Evolutionary conservation across 2,113 vertebrate genomes (phyloP), one percentile per base, ranked within the genome.

Genomic region (Candoia aspera): DNA sequence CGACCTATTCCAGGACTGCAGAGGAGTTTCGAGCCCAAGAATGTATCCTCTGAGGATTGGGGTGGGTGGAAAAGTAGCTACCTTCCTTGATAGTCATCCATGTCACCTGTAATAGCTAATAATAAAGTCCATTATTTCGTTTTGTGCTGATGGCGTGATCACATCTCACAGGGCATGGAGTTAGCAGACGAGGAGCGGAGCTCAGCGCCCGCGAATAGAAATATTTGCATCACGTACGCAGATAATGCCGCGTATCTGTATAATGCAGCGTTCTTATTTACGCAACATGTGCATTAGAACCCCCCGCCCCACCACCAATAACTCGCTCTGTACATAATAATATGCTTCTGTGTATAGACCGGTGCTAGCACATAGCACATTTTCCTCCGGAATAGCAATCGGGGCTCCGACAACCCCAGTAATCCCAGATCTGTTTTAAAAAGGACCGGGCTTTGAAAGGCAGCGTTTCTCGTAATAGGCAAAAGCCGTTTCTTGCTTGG

Each of bases 121-220:
- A 92, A 92, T 86, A 91, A 95, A 94, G 94, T 88, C 95, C 92
- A 87, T 95, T 42, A 87, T 91, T 88, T 90, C 64, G 42, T 91
- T 90, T 37, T 83, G 15, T 54, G 54, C 83, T 84, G 0, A 0
- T 19, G 92, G 84, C 73, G 94, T 91, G 91, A 85, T 10, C 29
- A 83, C 54, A 53, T 54, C 91, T 88, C 85, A 6, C 84, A 62
- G 33, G 21, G 59, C 10, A 24, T 4, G 79, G 58, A 12, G 12
- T 57, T 33, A 19, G n/a, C 26, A 88, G 79, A 79, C 83, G 58
- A 85, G 89, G 55, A 62, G 58, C 15, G 13, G 10, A 42, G 59
- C 59, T 0, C 42, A 90, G 42, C 21, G 3, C 29, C 19, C 8
- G 58, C 84, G 12, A 49, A 54, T 29, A 55, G 42, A 62, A 64